Base-by-base conservation (phyloP, 37 sponge, comb jelly and placozoan species). In the Hormiphora californensis region DNA sequence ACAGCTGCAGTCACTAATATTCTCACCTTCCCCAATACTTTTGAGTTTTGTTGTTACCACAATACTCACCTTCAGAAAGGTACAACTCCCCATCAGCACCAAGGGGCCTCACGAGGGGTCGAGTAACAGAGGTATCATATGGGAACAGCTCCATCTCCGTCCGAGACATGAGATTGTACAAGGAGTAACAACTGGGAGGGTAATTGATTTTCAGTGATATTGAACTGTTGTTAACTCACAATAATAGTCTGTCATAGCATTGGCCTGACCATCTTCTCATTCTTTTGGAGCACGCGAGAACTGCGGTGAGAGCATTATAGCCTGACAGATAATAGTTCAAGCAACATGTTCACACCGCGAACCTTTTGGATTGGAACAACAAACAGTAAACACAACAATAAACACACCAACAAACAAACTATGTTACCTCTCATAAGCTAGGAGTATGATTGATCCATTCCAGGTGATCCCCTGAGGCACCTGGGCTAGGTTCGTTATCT, bases 141-240 rank as follows among this genome's bases (percentile, higher is more conserved):
- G 81, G 81, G 44, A 73, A 73, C 43, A 73, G 81, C 25, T 73
- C 81, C 38, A 73, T 36, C 44, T 73, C 81, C 21, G 44, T 73
- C 21, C 81, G 81, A 4, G 81, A 73, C 81, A 73, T 73, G 28
- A 73, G 81, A 46, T 73, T 40, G 44, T 73, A 73, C 23, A 73
- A 43, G 21, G 81, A 73, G 46, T 73, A 73, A 46, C 43, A 73
- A 7, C 81, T 73, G 81, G 17, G 17, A 65, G n/a, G 61, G 15
- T 17, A 49, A 9, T 15, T 17, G 53, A 15, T 49, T 49, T 49
- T n/a, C n/a, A 49, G 15, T 17, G 9, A 49, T 49, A 17, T 49
- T 49, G 9, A 49, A 49, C 9, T 49, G 15, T 49, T 49, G 15
- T 49, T 17, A 49, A 49, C 53, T 49, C 15, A 9, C 15, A 17